Base-by-base conservation (phyloP, 1,140 invertebrate species). In the Eriosoma lanigerum region DNA sequence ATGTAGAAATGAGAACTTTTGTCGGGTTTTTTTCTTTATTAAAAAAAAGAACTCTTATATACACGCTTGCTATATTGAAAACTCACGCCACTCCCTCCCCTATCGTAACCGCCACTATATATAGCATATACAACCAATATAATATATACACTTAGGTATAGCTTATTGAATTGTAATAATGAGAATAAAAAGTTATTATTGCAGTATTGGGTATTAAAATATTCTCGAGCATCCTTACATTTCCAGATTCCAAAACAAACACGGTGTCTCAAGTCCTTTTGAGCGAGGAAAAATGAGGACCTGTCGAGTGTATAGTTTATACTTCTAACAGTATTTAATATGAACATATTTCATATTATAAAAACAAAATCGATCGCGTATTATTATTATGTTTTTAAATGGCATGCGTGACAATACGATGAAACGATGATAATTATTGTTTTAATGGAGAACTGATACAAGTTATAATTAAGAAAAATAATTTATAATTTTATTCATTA, bases 1-100 rank as follows among this genome's bases (percentile, higher is more conserved):
- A 78, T 78, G 75, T 78, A 46, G 75, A 78, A 78, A 78, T 60
- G 58, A 78, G 75, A 78, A 78, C 56, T 78, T 78, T 78, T 78
- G 38, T 78, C 54, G 56, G 56, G 50, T 78, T 78, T 62, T 78
- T 78, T 78, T 46, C 62, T 48, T 48, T 78, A 21, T 48, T 62
- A 60, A 56, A 75, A 56, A 76, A 76, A 72, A 78, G n/a, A 78
- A 48, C 3, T 4, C 38, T 78, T 56, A 62, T 78, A 44, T 62
- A 78, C 75, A 78, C 75, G 54, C 44, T 58, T 46, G 46, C 38
- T 46, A 78, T 78, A 78, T 78, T 78, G 56, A 48, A 78, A 78
- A 60, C 32, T 58, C 38, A 17, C 62, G 56, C n/a, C 3, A 38
- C 32, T 8, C 38, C 38, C 56, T 62, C 46, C 19, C 2, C 8